These are phyloP conservation scores for Noctua fimbriata DNA, from an alignment of 2,888 invertebrate genomes.

Conservation along the genomic window DNA sequence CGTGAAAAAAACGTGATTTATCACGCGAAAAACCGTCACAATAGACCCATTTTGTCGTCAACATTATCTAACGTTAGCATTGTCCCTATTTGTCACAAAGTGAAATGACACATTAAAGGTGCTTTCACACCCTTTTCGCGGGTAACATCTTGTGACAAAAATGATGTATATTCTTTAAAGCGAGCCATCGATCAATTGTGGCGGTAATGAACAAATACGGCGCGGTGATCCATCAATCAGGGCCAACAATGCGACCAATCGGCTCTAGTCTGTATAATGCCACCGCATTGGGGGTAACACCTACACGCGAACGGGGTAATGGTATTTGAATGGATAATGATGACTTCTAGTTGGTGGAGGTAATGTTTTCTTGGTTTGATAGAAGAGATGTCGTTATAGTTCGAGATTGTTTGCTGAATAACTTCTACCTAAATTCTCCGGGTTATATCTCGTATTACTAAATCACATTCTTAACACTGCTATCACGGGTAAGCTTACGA, in stretches of 20 bases:
- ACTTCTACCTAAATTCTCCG: too few species aligned
- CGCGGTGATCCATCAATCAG: conserved; percentile 63
- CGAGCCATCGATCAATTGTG: conserved; percentile 65
- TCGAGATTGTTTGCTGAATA: not conserved
- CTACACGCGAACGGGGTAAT: conserved; percentile 16
- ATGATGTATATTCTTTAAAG: conserved; percentile 66
- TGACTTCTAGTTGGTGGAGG: conserved; percentile 17
- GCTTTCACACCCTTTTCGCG: conserved; percentile 62
- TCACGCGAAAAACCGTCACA: conserved; percentile 45
- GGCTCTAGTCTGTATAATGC: conserved; percentile 53
- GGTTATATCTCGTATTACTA: not conserved
- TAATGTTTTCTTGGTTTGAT: conserved; percentile 21
- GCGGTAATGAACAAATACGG: conserved; percentile 64
- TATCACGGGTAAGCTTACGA: not conserved
- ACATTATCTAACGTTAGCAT: conserved; percentile 54
- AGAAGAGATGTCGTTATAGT: not conserved
- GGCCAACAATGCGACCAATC: conserved; percentile 61
- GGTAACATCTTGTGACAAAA: conserved; percentile 61
- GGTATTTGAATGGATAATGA: conserved; percentile 25
- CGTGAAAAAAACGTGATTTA: conserved; percentile 12
- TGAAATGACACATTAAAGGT: conserved; percentile 60
- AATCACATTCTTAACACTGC: not conserved
- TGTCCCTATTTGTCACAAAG: conserved; percentile 65
- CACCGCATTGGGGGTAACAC: conserved; percentile 11
- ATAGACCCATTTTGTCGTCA: conserved; percentile 57